phyloP scores from a whole-genome alignment of 2,888 invertebrate species.

The Eueremaeus valkanovi region DNA sequence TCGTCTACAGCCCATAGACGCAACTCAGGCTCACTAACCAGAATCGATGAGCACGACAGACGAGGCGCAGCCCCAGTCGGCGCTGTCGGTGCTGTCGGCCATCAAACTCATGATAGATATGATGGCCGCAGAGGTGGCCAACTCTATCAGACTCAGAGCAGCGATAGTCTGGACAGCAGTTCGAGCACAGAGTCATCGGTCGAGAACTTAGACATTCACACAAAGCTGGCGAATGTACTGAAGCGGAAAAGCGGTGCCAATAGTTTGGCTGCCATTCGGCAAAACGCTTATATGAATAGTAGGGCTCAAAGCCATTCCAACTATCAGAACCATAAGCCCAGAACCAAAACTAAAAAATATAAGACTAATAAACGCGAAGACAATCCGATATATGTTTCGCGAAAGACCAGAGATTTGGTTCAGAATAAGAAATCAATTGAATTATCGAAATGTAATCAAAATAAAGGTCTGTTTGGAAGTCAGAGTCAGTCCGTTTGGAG shows the following conservation, averaged over 20 bases:
- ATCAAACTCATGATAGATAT: constrained; percentile 18
- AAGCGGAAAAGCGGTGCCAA: background rate
- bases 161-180: constrained; percentile 26
- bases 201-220: background rate
- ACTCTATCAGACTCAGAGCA: constrained; percentile 18
- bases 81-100: background rate
- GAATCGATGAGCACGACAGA: constrained; percentile 22
- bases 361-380: background rate
- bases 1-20: background rate
- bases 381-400: background rate
- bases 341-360: background rate
- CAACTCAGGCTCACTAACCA: constrained; percentile 13
- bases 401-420: background rate
- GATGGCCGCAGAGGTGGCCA: background rate
- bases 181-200: constrained; percentile 1
- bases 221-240: constrained; percentile 6
- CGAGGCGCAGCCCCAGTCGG: too few relatives aligned
- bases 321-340: constrained; percentile 16
- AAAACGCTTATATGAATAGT: background rate
- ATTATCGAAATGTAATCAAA: background rate
- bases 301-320: too few relatives aligned
- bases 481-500: constrained; percentile 34
- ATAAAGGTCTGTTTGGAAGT: constrained; percentile 9
- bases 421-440: background rate
- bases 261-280: background rate